phyloP scores from a whole-genome alignment of 2,797 vertebrate species.

The Hybognathus amarus region DNA sequence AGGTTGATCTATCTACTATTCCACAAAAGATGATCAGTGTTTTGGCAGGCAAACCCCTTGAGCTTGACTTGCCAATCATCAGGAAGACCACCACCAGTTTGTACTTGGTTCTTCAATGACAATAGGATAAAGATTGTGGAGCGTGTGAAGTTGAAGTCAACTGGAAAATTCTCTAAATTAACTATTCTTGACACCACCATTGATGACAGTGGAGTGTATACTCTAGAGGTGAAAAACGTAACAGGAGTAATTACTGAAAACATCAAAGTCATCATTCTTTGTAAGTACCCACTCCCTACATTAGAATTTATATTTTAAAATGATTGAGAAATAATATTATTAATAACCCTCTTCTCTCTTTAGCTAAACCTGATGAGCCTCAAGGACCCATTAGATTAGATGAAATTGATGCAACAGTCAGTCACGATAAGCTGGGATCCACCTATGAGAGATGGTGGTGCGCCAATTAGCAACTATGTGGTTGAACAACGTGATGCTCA shows the following conservation, averaged over 20 bases:
- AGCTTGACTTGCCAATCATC: conserved; percentile 88
- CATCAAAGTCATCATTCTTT: conserved; percentile 93
- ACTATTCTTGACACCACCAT: conserved; percentile 91
- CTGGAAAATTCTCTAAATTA: conserved; percentile 86
- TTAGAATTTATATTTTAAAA: background rate
- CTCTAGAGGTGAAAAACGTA: conserved; percentile 91
- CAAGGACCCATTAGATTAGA: conserved; percentile 88
- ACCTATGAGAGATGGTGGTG: conserved; percentile 91
- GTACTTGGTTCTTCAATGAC: conserved; percentile 90
- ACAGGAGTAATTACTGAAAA: conserved; percentile 86
- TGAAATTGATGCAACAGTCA: conserved; percentile 90
- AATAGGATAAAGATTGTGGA: conserved; percentile 89
- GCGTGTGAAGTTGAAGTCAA: conserved; percentile 88
- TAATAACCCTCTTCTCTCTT: background rate
- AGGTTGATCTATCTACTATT: conserved; percentile 89
- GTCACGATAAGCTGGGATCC: conserved; percentile 92
- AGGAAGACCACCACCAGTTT: conserved; percentile 91
- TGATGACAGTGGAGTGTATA: conserved; percentile 90
- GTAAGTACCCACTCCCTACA: conserved; percentile 76
- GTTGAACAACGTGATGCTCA: conserved; percentile 98
- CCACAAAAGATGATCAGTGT: conserved; percentile 93
- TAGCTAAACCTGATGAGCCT: conserved; percentile 96
- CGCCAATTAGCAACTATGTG: conserved; percentile 89
- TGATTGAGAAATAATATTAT: background rate
- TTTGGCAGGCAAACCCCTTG: conserved; percentile 89